phyloP scores from a whole-genome alignment of 2,113 vertebrate genomes.

The Cinclus mexicanus region DNA sequence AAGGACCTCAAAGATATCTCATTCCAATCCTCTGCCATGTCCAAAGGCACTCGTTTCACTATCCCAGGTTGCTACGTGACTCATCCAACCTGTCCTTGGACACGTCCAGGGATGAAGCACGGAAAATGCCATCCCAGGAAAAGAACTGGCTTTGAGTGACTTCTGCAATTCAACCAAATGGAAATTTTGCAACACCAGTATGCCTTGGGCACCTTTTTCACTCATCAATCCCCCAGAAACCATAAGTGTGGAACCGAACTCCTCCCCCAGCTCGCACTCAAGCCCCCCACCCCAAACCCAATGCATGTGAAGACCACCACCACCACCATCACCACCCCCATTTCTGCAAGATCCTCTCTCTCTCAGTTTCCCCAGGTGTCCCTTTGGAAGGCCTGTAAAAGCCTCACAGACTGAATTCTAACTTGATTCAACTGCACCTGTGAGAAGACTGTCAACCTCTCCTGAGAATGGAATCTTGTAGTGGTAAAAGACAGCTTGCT shows the following conservation, averaged over 20 bases:
- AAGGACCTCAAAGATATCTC: neutral
- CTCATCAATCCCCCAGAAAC: neutral
- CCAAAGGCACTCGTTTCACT: neutral
- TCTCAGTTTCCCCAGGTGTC: rapidly evolving
- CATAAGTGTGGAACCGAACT: rapidly evolving
- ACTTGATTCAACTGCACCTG: no score
- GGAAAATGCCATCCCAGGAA: neutral
- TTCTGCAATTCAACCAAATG: neutral
- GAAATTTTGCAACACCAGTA: neutral
- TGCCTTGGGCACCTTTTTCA: rapidly evolving
- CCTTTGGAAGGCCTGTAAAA: neutral
- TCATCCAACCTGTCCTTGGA: neutral
- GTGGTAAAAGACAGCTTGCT: no score
- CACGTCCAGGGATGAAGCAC: neutral
- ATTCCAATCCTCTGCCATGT: no score
- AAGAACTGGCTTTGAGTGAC: neutral
- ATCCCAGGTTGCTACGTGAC: no score
- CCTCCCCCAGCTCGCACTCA: no score
- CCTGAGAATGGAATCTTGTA: no score
- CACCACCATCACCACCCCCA: neutral
- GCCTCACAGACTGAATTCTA: no score
- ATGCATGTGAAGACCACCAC: rapidly evolving
- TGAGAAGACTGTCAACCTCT: no score
- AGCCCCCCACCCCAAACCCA: neutral
- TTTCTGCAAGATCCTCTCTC: neutral